Conservation (phyloP, 2,888 invertebrate species). For the Lumbricus terrestris region DNA sequence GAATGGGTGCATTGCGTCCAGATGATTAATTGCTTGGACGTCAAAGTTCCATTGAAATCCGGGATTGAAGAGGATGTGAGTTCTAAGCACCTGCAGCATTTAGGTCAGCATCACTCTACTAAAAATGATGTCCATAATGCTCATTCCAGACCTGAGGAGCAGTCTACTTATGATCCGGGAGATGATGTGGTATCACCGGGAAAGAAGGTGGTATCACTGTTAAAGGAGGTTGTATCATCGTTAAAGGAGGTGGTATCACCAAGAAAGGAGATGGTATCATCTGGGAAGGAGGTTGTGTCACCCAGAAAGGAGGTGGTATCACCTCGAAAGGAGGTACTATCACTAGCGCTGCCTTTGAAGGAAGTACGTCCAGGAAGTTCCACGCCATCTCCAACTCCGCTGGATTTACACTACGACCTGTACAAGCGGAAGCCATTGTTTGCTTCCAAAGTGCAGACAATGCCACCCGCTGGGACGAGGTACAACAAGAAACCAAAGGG, state of each 20-base stretch:
- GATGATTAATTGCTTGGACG: neutral
- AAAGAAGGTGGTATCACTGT: too few relatives aligned
- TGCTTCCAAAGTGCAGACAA: neutral
- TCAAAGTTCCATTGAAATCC: neutral
- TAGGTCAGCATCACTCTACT: neutral
- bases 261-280: too few relatives aligned
- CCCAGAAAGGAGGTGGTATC: too few relatives aligned
- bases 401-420: neutral
- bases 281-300: too few relatives aligned
- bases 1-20: neutral
- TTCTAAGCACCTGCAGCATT: neutral
- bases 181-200: too few relatives aligned
- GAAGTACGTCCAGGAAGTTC: neutral
- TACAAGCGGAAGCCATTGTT: neutral
- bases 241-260: too few relatives aligned
- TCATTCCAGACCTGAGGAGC: neutral
- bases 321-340: too few relatives aligned
- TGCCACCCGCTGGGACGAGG: neutral
- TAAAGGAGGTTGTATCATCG: too few relatives aligned
- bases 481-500: slow-evolving; percentile 10
- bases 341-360: neutral
- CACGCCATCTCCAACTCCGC: neutral
- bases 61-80: neutral
- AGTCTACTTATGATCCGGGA: neutral
- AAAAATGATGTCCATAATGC: neutral